These are phyloP conservation scores for Epsilonema sp. DNA, from an alignment of 2,888 invertebrate species.

Conservation along the genomic window DNA sequence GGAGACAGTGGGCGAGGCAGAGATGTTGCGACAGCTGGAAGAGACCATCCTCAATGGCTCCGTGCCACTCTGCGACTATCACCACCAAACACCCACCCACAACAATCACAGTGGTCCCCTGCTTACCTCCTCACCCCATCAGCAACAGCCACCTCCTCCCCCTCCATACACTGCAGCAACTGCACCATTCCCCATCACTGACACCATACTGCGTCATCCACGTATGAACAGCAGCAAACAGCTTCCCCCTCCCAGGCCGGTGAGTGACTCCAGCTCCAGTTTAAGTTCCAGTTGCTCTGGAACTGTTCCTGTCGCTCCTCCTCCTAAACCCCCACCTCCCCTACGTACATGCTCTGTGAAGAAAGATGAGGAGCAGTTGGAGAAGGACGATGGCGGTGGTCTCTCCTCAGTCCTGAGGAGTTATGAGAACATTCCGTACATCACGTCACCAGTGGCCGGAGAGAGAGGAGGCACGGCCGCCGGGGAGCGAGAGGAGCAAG, in stretches of 20 bases:
- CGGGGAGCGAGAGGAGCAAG: no score
- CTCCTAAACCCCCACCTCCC: not conserved
- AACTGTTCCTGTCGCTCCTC: not conserved
- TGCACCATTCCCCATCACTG: conserved; percentile 9
- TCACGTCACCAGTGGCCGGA: not conserved
- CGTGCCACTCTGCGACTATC: conserved; percentile 6
- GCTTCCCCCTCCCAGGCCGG: no score
- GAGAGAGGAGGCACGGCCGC: not conserved
- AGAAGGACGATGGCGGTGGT: no score
- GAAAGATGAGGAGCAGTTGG: no score
- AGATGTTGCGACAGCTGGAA: conserved; percentile 21
- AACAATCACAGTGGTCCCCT: conserved; percentile 1
- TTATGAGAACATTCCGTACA: conserved; percentile 1
- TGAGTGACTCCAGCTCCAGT: not conserved
- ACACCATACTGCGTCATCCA: conserved; percentile 11
- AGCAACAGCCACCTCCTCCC: not conserved
- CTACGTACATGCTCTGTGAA: no score
- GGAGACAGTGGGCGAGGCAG: conserved; percentile 23
- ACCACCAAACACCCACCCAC: not conserved
- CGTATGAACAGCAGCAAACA: not conserved
- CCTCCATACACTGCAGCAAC: no score
- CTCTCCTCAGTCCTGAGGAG: not conserved
- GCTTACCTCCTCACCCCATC: not conserved
- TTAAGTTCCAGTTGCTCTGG: not conserved
- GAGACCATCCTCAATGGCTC: conserved; percentile 14